A percentile compares a stretch with the other conserved stretches of the same genome.
These are phyloP conservation scores for Chondrosia reniformis DNA, from an alignment of 37 sponge, comb jelly and placozoan species.

Conservation along the genomic window DNA sequence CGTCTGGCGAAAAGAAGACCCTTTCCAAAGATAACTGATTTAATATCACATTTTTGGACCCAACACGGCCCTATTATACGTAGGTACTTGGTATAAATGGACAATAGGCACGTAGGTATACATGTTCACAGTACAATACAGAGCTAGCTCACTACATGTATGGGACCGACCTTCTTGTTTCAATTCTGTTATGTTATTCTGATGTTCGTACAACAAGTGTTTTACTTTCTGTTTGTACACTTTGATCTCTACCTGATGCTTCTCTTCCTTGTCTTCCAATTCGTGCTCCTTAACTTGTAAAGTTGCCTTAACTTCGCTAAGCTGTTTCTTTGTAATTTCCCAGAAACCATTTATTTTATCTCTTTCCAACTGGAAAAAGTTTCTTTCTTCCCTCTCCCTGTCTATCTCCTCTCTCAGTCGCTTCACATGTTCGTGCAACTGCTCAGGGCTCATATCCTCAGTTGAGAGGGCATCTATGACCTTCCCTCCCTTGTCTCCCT, in stretches of 20 bases:
- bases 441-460: conserved; percentile 93
- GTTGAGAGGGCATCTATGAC: conserved; percentile 86
- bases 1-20: too few species aligned
- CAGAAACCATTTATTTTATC: conserved; percentile 97
- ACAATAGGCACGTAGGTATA: too few species aligned
- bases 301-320: conserved; percentile 79
- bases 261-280: conserved; percentile 91
- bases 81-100: too few species aligned
- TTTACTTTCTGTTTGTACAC: conserved; percentile 99
- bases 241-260: conserved; percentile 99
- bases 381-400: conserved; percentile 93
- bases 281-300: conserved; percentile 90
- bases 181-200: conserved; percentile 96
- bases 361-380: conserved; percentile 96
- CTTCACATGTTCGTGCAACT: conserved; percentile 87
- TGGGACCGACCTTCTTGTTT: conserved; percentile 73
- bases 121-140: too few species aligned
- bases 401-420: conserved; percentile 90
- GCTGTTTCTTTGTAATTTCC: conserved; percentile 95
- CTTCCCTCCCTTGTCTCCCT: conserved; percentile 63
- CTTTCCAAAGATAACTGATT: too few species aligned
- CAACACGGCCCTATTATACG: too few species aligned
- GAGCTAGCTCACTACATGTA: too few species aligned
- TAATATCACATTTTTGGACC: too few species aligned
- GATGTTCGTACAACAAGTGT: conserved; percentile 96